Evolutionary conservation across 1,140 invertebrate species (phyloP), one percentile per base, ranked within the genome.

Genomic region (Pemphigus obesinymphae): DNA sequence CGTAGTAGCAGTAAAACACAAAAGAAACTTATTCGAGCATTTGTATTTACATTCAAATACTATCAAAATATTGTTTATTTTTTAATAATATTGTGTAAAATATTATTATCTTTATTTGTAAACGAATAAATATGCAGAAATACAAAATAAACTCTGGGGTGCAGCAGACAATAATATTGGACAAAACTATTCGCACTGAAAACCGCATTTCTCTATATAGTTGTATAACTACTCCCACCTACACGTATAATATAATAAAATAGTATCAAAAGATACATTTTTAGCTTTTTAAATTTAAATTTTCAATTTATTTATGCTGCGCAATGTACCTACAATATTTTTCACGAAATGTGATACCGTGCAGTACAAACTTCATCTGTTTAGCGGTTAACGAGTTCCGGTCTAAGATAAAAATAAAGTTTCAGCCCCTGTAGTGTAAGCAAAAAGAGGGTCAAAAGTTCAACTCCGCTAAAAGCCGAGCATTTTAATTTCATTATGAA

Each of bases 361-460:
- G 13, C n/a, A 23, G 23, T 40, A 45, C 37, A 70, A 70, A 70
- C 68, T 70, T 70, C 40, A 8, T 70, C 68, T 70, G 40, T 70
- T 66, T 43, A 43, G 37, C 26, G 66, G 66, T 45, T 70, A 70
- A 45, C 37, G 37, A 26, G 37, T 43, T 70, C 68, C 40, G 68
- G 37, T 70, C 15, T 70, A 17, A 70, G 68, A 70, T 70, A 70
- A 70, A 70, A 70, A 70, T 45, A 45, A 70, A 70, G 37, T 70
- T 70, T 70, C 23, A 45, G 5, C 68, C 40, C 23, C 68, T 20
- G 17, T 23, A 70, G 23, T 29, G 68, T 26, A 29, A 70, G 23
- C 13, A 8, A 43, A 7, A 40, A 70, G 15, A 70, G 68, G 68
- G 68, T 70, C 68, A 70, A 70, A 70, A 70, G 68, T 70, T 70